A percentile compares a stretch with the other conserved stretches of the same genome.
These are phyloP conservation scores for Volucella inflata DNA, from an alignment of 2,888 invertebrate species.

Conservation along the genomic window DNA sequence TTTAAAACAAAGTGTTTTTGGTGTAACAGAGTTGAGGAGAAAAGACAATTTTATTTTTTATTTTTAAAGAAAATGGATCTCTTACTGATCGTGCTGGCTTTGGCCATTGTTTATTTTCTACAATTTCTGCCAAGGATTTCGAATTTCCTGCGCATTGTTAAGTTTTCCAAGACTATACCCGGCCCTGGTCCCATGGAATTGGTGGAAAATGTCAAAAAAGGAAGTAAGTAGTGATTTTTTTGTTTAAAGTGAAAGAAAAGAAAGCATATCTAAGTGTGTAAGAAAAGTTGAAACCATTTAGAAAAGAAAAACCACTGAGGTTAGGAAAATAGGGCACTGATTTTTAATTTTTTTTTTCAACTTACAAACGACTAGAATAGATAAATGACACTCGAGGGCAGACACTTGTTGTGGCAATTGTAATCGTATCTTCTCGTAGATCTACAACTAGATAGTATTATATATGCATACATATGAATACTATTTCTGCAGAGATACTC, in stretches of 20 bases:
- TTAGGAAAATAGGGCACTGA: no score
- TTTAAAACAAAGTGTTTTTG: not conserved
- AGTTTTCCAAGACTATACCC: slow-evolving; percentile 79
- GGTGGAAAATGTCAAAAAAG: slow-evolving; percentile 80
- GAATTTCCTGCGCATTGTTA: slow-evolving; percentile 77
- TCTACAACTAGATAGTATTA: no score
- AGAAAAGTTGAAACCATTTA: no score
- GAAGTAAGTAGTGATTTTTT: slow-evolving; percentile 78
- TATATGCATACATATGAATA: no score
- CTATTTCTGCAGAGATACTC: no score
- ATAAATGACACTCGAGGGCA: no score
- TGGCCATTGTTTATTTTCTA: slow-evolving; percentile 42
- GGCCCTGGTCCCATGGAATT: slow-evolving; percentile 80
- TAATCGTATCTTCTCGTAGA: no score
- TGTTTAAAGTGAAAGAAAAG: not conserved
- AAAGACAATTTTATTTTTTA: not conserved
- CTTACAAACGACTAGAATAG: no score
- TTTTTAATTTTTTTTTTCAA: no score
- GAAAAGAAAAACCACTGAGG: no score
- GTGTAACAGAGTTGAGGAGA: not conserved
- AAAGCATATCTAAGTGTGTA: not conserved
- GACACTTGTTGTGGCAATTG: no score
- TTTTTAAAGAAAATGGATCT: slow-evolving; percentile 37
- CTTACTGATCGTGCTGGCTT: slow-evolving; percentile 29
- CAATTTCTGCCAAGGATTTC: slow-evolving; percentile 42